Percentiles rank a stretch among this genome's conserved stretches.
phyloP scores from a whole-genome alignment of 2,797 vertebrate species.

The Basileuterus tristriatus region DNA sequence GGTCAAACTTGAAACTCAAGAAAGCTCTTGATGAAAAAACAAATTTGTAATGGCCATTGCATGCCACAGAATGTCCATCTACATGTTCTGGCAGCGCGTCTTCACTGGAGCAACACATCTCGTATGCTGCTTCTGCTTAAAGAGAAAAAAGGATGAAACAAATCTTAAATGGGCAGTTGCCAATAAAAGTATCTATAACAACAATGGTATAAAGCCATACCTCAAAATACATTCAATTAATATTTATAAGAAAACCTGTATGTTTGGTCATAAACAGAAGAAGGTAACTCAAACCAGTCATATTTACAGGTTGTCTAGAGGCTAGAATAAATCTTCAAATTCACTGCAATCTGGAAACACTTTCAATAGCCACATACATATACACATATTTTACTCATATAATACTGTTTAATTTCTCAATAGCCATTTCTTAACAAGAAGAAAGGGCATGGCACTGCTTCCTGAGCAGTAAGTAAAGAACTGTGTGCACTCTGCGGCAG shows the following conservation, averaged over 20 bases:
- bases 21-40: constrained; percentile 89
- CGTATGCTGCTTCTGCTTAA: constrained; percentile 70
- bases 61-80: constrained; percentile 70
- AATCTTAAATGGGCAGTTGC: neutral
- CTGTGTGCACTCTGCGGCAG: neutral
- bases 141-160: neutral
- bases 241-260: neutral
- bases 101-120: constrained; percentile 75
- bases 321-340: neutral
- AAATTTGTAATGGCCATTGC: constrained; percentile 79
- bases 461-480: neutral
- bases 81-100: constrained; percentile 69
- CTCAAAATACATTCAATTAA: neutral
- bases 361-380: neutral
- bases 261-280: neutral
- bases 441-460: neutral
- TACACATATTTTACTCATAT: neutral
- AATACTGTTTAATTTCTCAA: neutral
- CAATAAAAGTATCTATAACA: neutral
- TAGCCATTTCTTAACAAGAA: neutral
- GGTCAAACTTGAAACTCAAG: constrained; percentile 93
- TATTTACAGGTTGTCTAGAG: neutral
- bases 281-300: neutral
- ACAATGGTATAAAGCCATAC: neutral
- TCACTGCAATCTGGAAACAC: neutral